Conservation (phyloP, 2,113 vertebrate genomes). For the Xiphorhynchus elegans region DNA sequence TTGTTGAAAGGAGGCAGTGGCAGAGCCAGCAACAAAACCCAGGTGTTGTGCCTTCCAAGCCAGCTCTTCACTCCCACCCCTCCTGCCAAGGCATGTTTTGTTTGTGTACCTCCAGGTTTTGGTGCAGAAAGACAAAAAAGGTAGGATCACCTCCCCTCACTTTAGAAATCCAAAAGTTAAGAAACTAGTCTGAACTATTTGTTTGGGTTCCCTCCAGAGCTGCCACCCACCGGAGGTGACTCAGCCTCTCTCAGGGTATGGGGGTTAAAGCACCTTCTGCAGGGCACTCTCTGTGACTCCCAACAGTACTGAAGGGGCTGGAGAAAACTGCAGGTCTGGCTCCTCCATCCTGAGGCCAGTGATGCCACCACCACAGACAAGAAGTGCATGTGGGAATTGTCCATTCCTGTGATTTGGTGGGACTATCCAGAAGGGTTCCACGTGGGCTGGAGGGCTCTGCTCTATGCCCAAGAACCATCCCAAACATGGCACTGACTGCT, state of each 20-base stretch:
- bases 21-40: neutral
- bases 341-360: accelerated
- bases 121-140: neutral
- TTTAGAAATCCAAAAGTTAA: neutral
- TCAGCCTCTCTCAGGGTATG: neutral
- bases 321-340: accelerated
- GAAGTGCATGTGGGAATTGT: neutral
- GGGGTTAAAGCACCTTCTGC: neutral
- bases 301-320: neutral
- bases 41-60: neutral
- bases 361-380: accelerated
- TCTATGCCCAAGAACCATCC: accelerated
- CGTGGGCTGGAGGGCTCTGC: neutral
- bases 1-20: neutral
- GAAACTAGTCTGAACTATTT: neutral
- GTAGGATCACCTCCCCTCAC: neutral
- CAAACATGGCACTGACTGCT: neutral
- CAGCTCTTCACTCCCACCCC: neutral
- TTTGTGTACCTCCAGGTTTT: neutral
- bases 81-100: neutral
- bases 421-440: neutral
- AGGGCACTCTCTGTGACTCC: neutral
- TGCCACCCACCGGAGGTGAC: neutral
- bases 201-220: neutral
- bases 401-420: neutral